Base-by-base conservation (phyloP, 2,113 vertebrate genomes). In the Sula dactylatra region DNA sequence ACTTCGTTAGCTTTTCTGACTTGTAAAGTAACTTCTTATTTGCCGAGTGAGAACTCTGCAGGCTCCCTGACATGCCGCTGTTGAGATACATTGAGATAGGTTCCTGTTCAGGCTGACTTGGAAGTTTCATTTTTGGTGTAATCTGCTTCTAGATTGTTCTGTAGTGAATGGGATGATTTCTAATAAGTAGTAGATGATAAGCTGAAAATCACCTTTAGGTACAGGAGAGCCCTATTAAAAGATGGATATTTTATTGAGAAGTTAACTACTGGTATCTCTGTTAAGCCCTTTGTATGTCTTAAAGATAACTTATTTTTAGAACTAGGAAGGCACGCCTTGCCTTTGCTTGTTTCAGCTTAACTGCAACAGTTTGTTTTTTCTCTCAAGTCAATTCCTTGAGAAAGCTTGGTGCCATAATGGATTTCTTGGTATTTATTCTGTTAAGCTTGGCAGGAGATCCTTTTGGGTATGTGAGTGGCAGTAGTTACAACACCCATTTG, bases 281-380 rank as follows among this genome's bases (percentile, higher is more conserved):
- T 49, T 56, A 12, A 80, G 44, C 44, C 17, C 88, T 82, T 94
- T 90, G 21, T 49, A 7, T 73, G 34, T 80, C 79, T 69, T 73
- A 49, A 76, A 93, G 90, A 76, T 76, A 70, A 38, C 11, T 55
- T 64, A 16, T 36, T 79, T 91, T 59, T 88, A 62, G 38, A 15
- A 13, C 18, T 67, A 32, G 29, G 32, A 26, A 36, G 70, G 34
- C 65, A 66, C 1, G 3, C 58, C 55, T 72, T 0, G 0, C 22
- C 16, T 67, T 85, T 80, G 29, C 82, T 73, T 66, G 26, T 93
- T 93, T 66, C 45, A 49, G 38, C 18, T 90, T 85, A 82, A 45
- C 74, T 82, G 65, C n/a, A 62, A 3, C 32, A 19, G 24, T 82
- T 87, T 55, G 16, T 64, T 54, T 76, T 77, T 70, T 59, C n/a